Evolutionary conservation across 2,797 vertebrate genomes (phyloP).

Genomic region (Cossypha caffra): DNA sequence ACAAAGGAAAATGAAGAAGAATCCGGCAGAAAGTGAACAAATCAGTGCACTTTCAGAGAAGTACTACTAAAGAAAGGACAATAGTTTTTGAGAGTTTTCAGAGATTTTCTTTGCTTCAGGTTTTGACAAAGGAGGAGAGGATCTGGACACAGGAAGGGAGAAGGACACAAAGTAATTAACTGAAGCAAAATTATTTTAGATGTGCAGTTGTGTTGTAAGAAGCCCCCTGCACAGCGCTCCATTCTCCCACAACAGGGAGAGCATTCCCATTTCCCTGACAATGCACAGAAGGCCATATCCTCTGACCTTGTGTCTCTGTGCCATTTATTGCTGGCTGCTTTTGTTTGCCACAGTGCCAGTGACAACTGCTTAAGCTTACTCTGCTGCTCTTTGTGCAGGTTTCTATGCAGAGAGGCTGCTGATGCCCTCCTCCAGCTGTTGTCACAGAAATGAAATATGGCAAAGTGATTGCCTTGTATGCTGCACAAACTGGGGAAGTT

Average conservation of each 20-base stretch:
- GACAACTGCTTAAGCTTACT: not conserved
- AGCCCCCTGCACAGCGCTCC: fast-evolving
- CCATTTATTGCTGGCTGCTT: not conserved
- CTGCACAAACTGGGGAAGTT: not conserved
- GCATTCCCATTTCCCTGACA: not conserved
- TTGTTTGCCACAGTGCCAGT: not conserved
- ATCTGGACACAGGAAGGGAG: not conserved
- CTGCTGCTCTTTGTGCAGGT: not conserved
- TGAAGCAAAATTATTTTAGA: not conserved
- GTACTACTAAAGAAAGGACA: not conserved
- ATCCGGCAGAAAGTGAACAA: not conserved
- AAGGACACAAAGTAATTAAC: not conserved
- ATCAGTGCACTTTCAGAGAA: not conserved
- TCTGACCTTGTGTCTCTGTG: not conserved
- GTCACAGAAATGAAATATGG: not conserved
- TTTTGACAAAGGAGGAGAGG: not conserved
- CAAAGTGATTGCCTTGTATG: not conserved
- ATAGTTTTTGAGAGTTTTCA: not conserved
- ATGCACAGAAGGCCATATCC: not conserved
- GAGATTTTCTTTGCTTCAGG: not conserved
- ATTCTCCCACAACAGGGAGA: not conserved
- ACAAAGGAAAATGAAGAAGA: not conserved
- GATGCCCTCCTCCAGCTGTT: not conserved
- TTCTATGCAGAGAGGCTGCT: not conserved
- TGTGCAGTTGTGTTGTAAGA: not conserved